Percentiles rank a stretch among this genome's conserved stretches.
These are phyloP conservation scores for Oenanthe oenanthe DNA, from an alignment of 2,113 vertebrate genomes.

Conservation along the genomic window DNA sequence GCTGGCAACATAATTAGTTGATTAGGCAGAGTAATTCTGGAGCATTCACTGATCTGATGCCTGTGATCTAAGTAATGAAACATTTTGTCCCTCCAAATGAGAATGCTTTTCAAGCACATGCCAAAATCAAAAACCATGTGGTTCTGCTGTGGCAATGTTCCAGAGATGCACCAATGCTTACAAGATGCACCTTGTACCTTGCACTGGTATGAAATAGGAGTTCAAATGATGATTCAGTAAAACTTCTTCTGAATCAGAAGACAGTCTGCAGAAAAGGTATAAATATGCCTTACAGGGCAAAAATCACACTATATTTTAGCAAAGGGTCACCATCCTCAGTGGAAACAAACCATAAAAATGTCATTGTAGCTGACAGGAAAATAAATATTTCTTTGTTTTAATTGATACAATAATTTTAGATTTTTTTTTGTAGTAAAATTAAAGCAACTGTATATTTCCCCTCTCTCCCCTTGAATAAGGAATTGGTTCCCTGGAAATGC, in stretches of 20 bases:
- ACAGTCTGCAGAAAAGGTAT: not conserved
- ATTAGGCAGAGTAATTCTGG: slow-evolving; percentile 1
- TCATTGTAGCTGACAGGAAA: not conserved
- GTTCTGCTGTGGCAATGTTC: not conserved
- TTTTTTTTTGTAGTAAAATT: not conserved
- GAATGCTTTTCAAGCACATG: not conserved
- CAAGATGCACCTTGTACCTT: not conserved
- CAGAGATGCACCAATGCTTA: not conserved
- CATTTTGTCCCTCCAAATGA: not conserved
- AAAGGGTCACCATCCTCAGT: not conserved
- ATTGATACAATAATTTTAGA: not conserved
- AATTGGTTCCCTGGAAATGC: not conserved
- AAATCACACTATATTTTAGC: not conserved
- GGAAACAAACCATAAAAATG: not conserved
- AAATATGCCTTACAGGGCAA: not conserved
- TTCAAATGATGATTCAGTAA: not conserved
- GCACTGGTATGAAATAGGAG: not conserved
- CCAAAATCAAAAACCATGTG: not conserved
- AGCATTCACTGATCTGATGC: not conserved
- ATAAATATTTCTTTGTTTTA: not conserved
- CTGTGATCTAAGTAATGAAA: not conserved
- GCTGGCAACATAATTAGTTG: not conserved
- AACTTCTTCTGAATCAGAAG: slow-evolving; percentile 1
- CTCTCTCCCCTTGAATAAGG: not conserved
- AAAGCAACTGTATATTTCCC: not conserved